phyloP scores from a whole-genome alignment of 2,797 vertebrate species.

The Acestrorhynchus altus region DNA sequence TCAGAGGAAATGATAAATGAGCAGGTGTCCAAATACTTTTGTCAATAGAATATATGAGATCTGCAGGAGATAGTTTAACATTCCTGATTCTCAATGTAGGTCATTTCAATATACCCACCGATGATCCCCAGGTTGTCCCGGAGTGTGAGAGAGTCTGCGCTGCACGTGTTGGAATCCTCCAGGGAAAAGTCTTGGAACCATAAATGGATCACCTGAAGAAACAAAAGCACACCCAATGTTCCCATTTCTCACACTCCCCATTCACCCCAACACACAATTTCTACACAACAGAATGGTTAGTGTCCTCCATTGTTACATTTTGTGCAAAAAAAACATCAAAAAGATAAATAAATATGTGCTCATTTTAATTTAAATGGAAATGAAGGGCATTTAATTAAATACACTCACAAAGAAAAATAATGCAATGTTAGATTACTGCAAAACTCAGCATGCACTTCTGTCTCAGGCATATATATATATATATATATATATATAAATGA shows the following conservation, averaged over 20 bases:
- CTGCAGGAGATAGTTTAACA: neutral
- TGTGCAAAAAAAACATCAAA: neutral
- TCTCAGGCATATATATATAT: too few relatives aligned
- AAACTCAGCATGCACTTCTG: too few relatives aligned
- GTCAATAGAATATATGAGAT: too few relatives aligned
- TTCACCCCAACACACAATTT: neutral
- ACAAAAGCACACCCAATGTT: constrained; percentile 52
- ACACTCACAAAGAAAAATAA: too few relatives aligned
- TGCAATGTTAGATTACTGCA: too few relatives aligned
- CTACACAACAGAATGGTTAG: neutral
- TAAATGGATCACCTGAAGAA: constrained; percentile 78
- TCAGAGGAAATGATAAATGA: too few relatives aligned
- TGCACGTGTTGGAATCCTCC: constrained; percentile 72
- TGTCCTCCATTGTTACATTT: neutral
- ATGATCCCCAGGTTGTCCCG: constrained; percentile 73
- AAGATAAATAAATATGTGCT: too few relatives aligned
- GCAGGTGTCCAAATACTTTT: neutral
- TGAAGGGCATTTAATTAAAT: too few relatives aligned
- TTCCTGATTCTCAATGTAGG: neutral
- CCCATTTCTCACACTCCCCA: constrained; percentile 3
- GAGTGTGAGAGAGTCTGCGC: constrained; percentile 74
- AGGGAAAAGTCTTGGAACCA: constrained; percentile 80
- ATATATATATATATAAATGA: too few relatives aligned
- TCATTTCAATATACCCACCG: constrained; percentile 65
- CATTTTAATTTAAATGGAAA: too few relatives aligned